Evolutionary conservation across 2,888 invertebrate species (phyloP), one percentile per base, ranked within the genome.

Genomic region (Lasius platythorax): DNA sequence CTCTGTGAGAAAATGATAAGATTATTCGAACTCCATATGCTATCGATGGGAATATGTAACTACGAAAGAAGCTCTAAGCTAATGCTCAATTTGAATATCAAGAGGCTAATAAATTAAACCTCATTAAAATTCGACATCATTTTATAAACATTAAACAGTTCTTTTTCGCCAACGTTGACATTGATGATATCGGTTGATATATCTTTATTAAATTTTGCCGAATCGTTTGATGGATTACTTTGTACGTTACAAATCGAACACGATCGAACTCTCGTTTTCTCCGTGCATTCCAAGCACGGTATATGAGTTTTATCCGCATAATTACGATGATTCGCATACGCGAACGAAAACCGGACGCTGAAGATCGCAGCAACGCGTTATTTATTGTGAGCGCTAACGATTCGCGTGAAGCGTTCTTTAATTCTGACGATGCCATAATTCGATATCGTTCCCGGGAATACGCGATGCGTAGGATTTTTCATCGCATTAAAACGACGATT

Each of bases 391-490:
- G 56, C 53, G 78, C 72, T 70, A 70, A 78, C 6, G 72, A 78
- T 78, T 40, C 72, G n/a, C 53, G 53, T 23, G 37, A 37, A 40
- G 40, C 6, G 40, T 70, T 40, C 56, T 78, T 78, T 56, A 78
- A 68, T 78, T 43, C 78, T 23, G 78, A 70, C 18, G 72, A 68
- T 78, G 40, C 70, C 68, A 78, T 78, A 68, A 68, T 53, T 53
- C 40, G 40, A 78, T 61, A 30, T 61, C 43, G 3, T 61, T 78
- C 70, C 28, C 40, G 40, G 70, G 18, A 68, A 78, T 53, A n/a
- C 18, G 53, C 30, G 64, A 43, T 28, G 74, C 43, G 11, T 5
- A 37, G 40, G 12, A 30, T 78, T 68, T 78, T 78, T 78, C 37
- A 75, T 75, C 23, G 15, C 53, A 28, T 68, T 68, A 53, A 46